Evolutionary conservation across 1,140 invertebrate species (phyloP).

Genomic region (Drosophila nannoptera): DNA sequence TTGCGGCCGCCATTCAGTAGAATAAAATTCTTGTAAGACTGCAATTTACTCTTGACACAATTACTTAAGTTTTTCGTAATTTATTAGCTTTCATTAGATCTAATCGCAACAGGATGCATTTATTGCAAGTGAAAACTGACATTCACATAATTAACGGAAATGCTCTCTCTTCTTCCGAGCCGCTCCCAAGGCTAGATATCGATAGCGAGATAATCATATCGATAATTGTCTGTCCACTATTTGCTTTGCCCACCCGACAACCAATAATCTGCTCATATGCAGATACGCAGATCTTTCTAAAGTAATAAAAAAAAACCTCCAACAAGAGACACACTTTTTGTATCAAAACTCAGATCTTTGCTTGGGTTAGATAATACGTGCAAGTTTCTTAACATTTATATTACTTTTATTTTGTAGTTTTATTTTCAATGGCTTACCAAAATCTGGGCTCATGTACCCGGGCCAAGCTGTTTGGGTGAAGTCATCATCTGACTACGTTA

Average conservation of each 20-base stretch:
- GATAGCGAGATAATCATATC: conserved; percentile 23
- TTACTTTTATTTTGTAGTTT: neutral
- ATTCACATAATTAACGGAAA: conserved; percentile 36
- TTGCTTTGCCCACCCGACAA: neutral
- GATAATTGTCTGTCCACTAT: no score
- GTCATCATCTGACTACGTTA: conserved; percentile 50
- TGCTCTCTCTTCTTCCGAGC: no score
- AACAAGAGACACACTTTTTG: neutral
- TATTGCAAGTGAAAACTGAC: conserved; percentile 16
- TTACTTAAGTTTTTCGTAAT: conserved; percentile 47
- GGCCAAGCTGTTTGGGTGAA: conserved; percentile 49
- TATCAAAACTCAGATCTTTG: neutral
- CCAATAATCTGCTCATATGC: no score
- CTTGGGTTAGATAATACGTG: conserved; percentile 26
- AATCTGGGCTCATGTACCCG: conserved; percentile 53
- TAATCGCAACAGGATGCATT: conserved; percentile 10
- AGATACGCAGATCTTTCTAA: no score
- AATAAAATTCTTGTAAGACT: conserved; percentile 47
- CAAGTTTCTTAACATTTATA: conserved; percentile 3
- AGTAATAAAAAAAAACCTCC: no score
- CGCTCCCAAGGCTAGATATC: no score
- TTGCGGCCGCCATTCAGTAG: conserved; percentile 33
- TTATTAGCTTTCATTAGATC: conserved; percentile 45
- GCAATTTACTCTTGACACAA: conserved; percentile 57
- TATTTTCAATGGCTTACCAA: conserved; percentile 21